Conservation (phyloP, 2,797 vertebrate species). For the Betta splendens region DNA sequence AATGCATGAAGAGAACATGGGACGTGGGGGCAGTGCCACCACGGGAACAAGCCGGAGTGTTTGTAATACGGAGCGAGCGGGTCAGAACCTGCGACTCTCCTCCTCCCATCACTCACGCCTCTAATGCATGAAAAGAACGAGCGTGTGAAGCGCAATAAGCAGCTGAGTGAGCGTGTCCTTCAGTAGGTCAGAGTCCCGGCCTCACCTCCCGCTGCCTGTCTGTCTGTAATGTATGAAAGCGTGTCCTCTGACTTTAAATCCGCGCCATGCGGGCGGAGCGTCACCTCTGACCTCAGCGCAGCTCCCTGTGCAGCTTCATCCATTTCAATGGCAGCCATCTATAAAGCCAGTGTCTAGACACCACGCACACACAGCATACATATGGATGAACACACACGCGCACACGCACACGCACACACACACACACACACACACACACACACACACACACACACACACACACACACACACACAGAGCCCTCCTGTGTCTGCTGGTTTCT, state of each 20-base stretch:
- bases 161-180: constrained; percentile 34
- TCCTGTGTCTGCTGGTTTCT: too few relatives aligned
- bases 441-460: constrained; percentile 42
- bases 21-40: background rate
- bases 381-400: constrained; percentile 43
- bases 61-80: constrained; percentile 23
- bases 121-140: constrained; percentile 50
- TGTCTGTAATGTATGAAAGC: constrained; percentile 42
- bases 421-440: constrained; percentile 5
- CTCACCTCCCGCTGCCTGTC: constrained; percentile 37
- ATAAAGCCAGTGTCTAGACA: constrained; percentile 42
- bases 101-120: constrained; percentile 33
- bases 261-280: constrained; percentile 24
- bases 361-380: constrained; percentile 14
- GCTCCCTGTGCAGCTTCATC: constrained; percentile 48
- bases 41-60: constrained; percentile 1
- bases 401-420: background rate
- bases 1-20: constrained; percentile 31
- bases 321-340: constrained; percentile 56
- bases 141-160: background rate
- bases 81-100: constrained; percentile 32
- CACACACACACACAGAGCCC: too few relatives aligned
- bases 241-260: constrained; percentile 55
- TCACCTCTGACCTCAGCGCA: constrained; percentile 56
- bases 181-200: constrained; percentile 36